Percentiles rank a stretch among this genome's conserved stretches.
phyloP scores from a whole-genome alignment of 2,797 vertebrate species.

The Pipistrellus nathusii region DNA sequence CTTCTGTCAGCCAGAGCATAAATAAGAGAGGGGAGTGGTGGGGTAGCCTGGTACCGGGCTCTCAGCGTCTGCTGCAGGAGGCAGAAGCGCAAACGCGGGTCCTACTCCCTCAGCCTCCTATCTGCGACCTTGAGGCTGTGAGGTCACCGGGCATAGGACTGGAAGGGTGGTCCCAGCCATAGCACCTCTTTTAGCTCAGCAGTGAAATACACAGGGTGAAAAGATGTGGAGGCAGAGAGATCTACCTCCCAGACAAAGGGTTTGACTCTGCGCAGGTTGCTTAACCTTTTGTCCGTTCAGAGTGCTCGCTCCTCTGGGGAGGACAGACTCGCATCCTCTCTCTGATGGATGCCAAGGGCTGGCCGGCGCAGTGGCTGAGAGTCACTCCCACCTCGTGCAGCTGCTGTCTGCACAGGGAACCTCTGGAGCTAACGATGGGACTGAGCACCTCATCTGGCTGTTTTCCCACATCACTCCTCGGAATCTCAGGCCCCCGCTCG shows the following conservation, averaged over 20 bases:
- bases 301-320: not conserved
- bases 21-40: conserved; percentile 17
- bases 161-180: not conserved
- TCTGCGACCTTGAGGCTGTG: not conserved
- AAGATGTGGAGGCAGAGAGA: not conserved
- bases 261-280: not conserved
- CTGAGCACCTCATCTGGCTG: not conserved
- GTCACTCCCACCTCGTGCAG: fast-evolving
- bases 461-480: not conserved
- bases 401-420: not conserved
- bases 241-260: not conserved
- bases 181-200: not conserved
- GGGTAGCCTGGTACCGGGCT: not conserved
- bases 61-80: not conserved
- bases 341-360: not conserved
- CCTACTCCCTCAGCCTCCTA: not conserved
- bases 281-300: not conserved
- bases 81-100: not conserved
- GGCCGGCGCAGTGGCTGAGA: not conserved
- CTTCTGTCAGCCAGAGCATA: not conserved
- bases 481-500: not conserved
- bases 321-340: not conserved
- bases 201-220: not conserved
- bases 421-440: fast-evolving
- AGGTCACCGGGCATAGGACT: not conserved